Evolutionary conservation across 1,140 invertebrate species (phyloP), one percentile per base, ranked within the genome.

Genomic region (Cecropterus lyciades): DNA sequence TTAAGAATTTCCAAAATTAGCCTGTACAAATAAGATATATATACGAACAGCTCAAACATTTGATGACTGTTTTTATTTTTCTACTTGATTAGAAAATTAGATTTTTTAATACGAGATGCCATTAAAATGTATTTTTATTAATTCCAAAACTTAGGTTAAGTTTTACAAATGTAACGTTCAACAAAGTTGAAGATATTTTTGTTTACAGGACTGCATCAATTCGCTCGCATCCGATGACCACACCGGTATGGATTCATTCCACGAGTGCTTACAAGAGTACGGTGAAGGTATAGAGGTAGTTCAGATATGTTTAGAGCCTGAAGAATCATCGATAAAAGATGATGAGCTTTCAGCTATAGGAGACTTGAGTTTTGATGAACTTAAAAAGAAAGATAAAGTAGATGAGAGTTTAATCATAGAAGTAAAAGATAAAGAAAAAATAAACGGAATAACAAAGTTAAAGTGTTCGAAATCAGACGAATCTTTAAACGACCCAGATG

Each of bases 221-320:
- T 92, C 91, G 1, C 85, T 93, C 15, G 94, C 91, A 7, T 92
- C 93, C 10, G 93, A 94, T 49, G 93, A 94, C 68, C 93, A 94
- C 63, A 94, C 93, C 1, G 93, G 93, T 24, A 90, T 94, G 77
- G 94, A 94, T 64, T 94, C 94, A 15, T 94, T 93, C 64, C 94
- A 94, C 72, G 93, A 94, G 80, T 94, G 94, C 66, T 89, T 94
- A 24, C 93, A 94, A 81, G 94, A 94, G 72, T 94, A 94, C 72
- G 93, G 93, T n/a, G 94, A 94, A 73, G 93, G 93, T 45, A 66
- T 94, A 43, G 93, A 94, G 81, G 93, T 93, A 3, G 93, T 94
- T 9, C 93, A 94, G 74, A 94, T 94, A 71, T 94, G 93, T 68
- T 81, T 94, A 15, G 94, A 94, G 65, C 92, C 92, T 8, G 92